Percentiles rank a stretch among this genome's conserved stretches.
Conservation (phyloP, 1,140 invertebrate species). For the Lysiphlebus fabarum region DNA sequence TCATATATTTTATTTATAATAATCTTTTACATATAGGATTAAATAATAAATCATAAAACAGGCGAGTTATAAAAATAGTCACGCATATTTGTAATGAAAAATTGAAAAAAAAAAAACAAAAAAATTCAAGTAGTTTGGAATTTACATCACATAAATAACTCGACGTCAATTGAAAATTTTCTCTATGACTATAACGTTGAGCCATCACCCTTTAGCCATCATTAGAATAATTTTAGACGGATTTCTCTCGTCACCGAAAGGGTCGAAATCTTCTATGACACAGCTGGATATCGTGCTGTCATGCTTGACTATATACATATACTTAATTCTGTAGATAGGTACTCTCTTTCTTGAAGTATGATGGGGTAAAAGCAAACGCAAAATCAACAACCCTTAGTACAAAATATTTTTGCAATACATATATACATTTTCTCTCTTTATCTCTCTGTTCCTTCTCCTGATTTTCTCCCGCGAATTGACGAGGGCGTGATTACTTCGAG, state of each 20-base stretch:
- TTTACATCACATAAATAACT: slow-evolving; percentile 14
- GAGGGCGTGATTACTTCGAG: slow-evolving; percentile 31
- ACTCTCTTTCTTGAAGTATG: not conserved
- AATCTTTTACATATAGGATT: slow-evolving; percentile 9
- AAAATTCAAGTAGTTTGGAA: slow-evolving; percentile 16
- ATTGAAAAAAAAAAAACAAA: not conserved
- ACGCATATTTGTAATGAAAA: slow-evolving; percentile 2
- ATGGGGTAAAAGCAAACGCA: not conserved
- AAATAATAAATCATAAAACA: not conserved
- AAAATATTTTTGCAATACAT: not conserved
- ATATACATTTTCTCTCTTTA: not conserved
- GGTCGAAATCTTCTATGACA: slow-evolving; percentile 21
- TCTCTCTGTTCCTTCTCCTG: slow-evolving; percentile 4
- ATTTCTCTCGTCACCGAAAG: not conserved
- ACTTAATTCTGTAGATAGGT: too few species aligned
- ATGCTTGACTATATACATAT: too few species aligned
- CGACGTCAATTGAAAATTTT: not conserved
- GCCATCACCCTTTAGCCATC: slow-evolving; percentile 21
- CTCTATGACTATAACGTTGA: not conserved
- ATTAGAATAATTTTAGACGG: slow-evolving; percentile 33
- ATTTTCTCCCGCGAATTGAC: not conserved
- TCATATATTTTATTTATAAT: slow-evolving; percentile 1
- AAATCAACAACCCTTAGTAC: not conserved
- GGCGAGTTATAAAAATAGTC: too few species aligned
- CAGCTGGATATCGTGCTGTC: slow-evolving; percentile 18